Conservation (phyloP, 2,888 invertebrate species). For the Melanophora roralis region DNA sequence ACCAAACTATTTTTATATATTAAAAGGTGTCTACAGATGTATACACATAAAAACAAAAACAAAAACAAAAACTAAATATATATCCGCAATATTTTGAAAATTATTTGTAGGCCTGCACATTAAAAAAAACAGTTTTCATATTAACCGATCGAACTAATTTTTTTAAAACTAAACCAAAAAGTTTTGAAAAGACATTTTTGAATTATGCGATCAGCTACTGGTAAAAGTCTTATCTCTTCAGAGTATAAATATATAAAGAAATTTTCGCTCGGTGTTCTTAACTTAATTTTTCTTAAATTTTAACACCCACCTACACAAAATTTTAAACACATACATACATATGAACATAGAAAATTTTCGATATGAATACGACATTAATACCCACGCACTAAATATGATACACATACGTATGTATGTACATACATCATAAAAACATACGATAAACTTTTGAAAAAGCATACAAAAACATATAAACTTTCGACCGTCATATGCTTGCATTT, state of each 20-base stretch:
- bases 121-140: neutral
- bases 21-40: constrained; percentile 10
- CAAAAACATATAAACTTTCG: neutral
- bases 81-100: neutral
- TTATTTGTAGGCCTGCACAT: neutral
- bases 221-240: constrained; percentile 6
- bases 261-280: neutral
- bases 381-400: constrained; percentile 37
- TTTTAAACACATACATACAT: neutral
- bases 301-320: constrained; percentile 32
- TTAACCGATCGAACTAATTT: constrained; percentile 8
- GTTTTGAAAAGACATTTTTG: no score
- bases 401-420: neutral
- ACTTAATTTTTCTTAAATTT: neutral
- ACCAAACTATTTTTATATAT: constrained; percentile 44
- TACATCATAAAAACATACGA: neutral
- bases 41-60: neutral
- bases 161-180: constrained; percentile 7
- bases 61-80: no score
- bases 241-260: no score
- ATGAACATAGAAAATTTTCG: neutral
- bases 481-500: neutral
- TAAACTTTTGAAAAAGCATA: neutral
- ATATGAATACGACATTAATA: constrained; percentile 29
- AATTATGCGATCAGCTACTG: constrained; percentile 26